Percentiles rank a stretch among this genome's conserved stretches.
Evolutionary conservation across 2,797 vertebrate species (phyloP).

Genomic region (Prunella strophiata): DNA sequence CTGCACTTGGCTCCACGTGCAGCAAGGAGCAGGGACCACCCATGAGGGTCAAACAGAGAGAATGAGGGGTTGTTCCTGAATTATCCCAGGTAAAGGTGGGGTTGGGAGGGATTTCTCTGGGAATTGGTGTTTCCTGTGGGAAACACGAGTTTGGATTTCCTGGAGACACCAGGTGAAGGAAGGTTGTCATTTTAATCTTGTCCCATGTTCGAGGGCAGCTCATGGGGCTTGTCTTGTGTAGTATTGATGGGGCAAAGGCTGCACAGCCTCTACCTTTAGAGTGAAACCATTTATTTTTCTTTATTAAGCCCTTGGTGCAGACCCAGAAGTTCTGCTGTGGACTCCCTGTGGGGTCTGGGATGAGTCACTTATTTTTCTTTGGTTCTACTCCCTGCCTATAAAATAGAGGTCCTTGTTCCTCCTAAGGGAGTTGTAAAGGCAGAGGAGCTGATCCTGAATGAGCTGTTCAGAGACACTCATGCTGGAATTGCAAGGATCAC

Average conservation of each 20-base stretch:
- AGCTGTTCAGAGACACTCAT: not conserved
- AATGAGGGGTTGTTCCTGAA: not conserved
- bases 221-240: not conserved
- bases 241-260: not conserved
- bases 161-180: not conserved
- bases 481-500: not conserved
- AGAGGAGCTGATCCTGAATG: not conserved
- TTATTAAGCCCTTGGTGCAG: not conserved
- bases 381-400: not conserved
- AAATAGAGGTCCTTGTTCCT: not conserved
- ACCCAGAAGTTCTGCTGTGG: not conserved
- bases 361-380: not conserved
- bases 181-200: not conserved
- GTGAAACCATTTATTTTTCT: not conserved
- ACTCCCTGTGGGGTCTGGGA: not conserved
- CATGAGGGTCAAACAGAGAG: not conserved
- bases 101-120: not conserved
- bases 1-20: not conserved
- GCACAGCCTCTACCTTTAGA: not conserved
- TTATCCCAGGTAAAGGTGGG: not conserved
- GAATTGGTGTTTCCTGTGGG: not conserved
- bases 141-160: not conserved
- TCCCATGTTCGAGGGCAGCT: not conserved
- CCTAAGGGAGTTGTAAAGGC: not conserved
- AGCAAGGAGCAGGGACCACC: not conserved